Conservation (phyloP, 1,140 invertebrate species). For the Cherax quadricarinatus region DNA sequence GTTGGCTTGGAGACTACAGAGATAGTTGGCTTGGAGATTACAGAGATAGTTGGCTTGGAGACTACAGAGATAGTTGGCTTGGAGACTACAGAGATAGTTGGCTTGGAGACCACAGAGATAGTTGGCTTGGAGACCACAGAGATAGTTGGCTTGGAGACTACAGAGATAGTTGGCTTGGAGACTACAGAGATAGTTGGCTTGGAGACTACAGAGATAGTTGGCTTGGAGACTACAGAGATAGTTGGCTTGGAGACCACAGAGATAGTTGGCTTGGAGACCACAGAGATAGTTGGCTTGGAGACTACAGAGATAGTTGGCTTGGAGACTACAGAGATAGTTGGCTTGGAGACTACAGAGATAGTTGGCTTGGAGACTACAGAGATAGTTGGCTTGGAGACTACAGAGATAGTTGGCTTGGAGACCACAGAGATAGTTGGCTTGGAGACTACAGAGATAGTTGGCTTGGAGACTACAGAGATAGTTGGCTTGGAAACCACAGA, state of each 20-base stretch:
- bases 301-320: too few species aligned
- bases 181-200: conserved; percentile 34
- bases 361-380: conserved; percentile 28
- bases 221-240: conserved; percentile 21
- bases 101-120: conserved; percentile 17
- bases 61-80: conserved; percentile 34
- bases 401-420: conserved; percentile 32
- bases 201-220: conserved; percentile 23
- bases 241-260: conserved; percentile 25
- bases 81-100: conserved; percentile 23
- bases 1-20: conserved; percentile 28
- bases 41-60: conserved; percentile 35
- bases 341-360: conserved; percentile 21
- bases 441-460: too few species aligned
- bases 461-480: conserved; percentile 21
- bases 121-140: conserved; percentile 25
- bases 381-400: conserved; percentile 30
- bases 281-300: too few species aligned
- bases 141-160: too few species aligned
- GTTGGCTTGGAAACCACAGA: conserved; percentile 26
- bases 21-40: too few species aligned
- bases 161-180: conserved; percentile 35
- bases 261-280: conserved; percentile 26
- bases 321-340: conserved; percentile 23
- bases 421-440: too few species aligned